These are phyloP conservation scores for Drosophila kohkoa DNA, from an alignment of 1,140 invertebrate genomes.

Conservation along the genomic window DNA sequence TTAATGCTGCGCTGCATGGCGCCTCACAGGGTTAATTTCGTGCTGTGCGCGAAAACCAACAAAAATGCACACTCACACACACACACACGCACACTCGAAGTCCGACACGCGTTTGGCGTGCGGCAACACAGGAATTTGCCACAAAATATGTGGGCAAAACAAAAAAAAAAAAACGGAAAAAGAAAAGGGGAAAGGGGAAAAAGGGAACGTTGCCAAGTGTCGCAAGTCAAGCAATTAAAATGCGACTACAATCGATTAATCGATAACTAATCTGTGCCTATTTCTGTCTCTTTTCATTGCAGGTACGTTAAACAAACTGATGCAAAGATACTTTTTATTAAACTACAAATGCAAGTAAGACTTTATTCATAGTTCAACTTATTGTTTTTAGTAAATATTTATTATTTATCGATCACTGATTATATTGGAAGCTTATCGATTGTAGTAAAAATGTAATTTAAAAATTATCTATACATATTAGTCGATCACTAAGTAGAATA, in stretches of 20 bases:
- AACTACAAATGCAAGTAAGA: conserved; percentile 1
- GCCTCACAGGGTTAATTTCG: conserved; percentile 46
- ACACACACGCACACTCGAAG: conserved; percentile 17
- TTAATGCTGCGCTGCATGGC: conserved; percentile 22
- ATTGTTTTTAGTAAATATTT: not conserved
- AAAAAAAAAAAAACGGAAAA: not conserved
- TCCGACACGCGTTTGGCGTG: conserved; percentile 30
- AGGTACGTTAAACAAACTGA: conserved; percentile 26
- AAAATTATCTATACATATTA: too few relatives aligned
- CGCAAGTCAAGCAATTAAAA: not conserved
- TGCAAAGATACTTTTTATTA: too few relatives aligned
- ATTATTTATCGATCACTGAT: too few relatives aligned
- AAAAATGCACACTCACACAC: not conserved
- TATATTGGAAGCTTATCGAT: too few relatives aligned
- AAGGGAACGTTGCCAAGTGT: not conserved
- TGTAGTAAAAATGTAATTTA: too few relatives aligned
- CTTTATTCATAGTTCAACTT: too few relatives aligned
- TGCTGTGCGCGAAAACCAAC: not conserved
- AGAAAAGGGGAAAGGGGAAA: not conserved
- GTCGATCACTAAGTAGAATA: too few relatives aligned
- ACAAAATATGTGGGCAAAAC: conserved; percentile 47
- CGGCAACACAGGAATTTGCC: conserved; percentile 47
- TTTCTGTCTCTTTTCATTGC: conserved; percentile 13
- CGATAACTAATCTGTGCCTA: not conserved
- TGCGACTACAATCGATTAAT: conserved; percentile 17